Evolutionary conservation across 2,888 invertebrate species (phyloP), one percentile per base, ranked within the genome.

Genomic region (Eupeodes luniger): DNA sequence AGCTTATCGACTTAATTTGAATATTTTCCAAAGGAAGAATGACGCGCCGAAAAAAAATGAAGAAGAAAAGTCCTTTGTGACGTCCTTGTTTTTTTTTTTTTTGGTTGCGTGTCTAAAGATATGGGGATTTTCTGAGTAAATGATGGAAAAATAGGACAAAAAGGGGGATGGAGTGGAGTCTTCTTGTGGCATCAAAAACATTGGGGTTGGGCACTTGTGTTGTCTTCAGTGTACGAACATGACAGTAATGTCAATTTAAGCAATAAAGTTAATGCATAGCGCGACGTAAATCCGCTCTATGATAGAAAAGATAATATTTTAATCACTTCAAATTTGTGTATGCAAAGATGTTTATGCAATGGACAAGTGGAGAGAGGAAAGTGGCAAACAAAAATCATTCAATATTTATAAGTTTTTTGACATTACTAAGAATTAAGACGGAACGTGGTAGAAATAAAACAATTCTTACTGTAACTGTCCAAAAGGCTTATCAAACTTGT

Each of bases 1-100:
- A 92, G 93, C 93, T 93, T 93, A 93, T 93, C 93, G 92, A 88
- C 88, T 88, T 88, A 88, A 88, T 88, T 88, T 88, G 81, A 88
- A 88, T 88, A 88, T 88, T 88, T 85, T 81, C 85, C 47, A 62
- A 75, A 49, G 64, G 69, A 75, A 49, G 64, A 88, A 59, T 2
- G 78, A 59, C 59, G 27, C 47, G 27, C 27, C 62, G 84, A 81
- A 88, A 77, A 88, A 59, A 81, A 85, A 78, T 27, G 27, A 27
- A 27, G 27, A 74, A 62, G 40, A 74, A 62, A 76, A 76, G 81
- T 81, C 81, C 75, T 88, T 88, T 88, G 81, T 85, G 51, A 57
- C 64, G 34, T 70, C 40, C 72, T 74, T 77, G 72, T 80, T 66
- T 49, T 36, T 74, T 64, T 14, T 61, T 76, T 66, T 87, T 72